Conservation (phyloP, 2,113 vertebrate species). For the Rhynchomys soricoides region DNA sequence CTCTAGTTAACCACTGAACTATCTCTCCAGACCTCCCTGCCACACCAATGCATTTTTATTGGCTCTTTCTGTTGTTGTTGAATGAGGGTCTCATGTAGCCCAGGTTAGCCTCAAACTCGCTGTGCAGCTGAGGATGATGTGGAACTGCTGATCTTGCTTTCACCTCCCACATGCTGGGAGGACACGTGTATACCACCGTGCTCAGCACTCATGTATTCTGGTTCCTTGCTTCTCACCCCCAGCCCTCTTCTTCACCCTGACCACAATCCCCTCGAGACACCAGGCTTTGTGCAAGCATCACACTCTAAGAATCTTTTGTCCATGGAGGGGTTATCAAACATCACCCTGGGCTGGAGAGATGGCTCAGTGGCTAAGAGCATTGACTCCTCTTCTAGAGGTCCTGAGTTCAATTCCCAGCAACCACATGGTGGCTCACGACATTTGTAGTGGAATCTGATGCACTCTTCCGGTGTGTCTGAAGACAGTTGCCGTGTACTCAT, state of each 20-base stretch:
- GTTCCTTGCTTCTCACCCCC: background rate
- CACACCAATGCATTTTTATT: background rate
- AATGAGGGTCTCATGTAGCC: background rate
- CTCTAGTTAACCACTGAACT: background rate
- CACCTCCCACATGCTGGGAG: background rate
- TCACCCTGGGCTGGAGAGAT: too few species aligned
- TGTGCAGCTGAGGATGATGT: background rate
- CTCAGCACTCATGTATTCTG: background rate
- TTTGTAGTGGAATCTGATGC: too few species aligned
- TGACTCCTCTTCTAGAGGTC: too few species aligned
- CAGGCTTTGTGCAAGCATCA: fast-evolving
- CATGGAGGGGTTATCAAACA: too few species aligned
- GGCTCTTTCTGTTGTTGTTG: background rate
- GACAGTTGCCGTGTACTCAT: too few species aligned
- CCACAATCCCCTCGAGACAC: fast-evolving
- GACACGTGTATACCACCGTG: background rate
- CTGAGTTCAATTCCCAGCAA: too few species aligned
- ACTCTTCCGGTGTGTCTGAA: too few species aligned
- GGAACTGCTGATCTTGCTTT: background rate
- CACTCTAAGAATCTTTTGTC: background rate
- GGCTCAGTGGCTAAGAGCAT: too few species aligned
- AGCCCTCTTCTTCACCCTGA: background rate
- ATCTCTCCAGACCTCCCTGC: background rate
- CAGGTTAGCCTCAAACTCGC: background rate
- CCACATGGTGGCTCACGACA: too few species aligned